A percentile compares a stretch with the other conserved stretches of the same genome.
phyloP scores from a whole-genome alignment of 2,797 vertebrate genomes.

The Trematomus bernacchii region DNA sequence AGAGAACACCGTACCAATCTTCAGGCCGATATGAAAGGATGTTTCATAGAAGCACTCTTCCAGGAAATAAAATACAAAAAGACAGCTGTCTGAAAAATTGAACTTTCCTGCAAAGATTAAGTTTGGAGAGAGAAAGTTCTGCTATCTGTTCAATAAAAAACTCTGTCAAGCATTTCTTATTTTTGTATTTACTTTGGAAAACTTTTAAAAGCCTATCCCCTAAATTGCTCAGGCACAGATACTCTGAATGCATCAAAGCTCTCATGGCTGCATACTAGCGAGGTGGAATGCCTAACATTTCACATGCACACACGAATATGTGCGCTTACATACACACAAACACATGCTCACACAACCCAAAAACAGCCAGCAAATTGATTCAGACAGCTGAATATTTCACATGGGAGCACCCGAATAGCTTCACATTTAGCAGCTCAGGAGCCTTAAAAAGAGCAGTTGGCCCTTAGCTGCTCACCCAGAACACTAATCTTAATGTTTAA shows the following conservation, averaged over 20 bases:
- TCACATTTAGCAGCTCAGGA: constrained; percentile 80
- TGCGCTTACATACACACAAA: constrained; percentile 30
- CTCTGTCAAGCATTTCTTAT: constrained; percentile 73
- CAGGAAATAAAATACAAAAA: constrained; percentile 53
- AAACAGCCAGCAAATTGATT: constrained; percentile 77
- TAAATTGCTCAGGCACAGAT: constrained; percentile 81
- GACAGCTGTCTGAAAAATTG: constrained; percentile 72
- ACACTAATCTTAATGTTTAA: constrained; percentile 80
- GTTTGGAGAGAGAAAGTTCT: constrained; percentile 69
- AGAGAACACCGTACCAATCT: constrained; percentile 75
- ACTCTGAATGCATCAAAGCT: constrained; percentile 84
- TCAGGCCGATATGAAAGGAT: constrained; percentile 73
- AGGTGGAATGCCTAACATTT: constrained; percentile 65
- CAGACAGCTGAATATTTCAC: constrained; percentile 78
- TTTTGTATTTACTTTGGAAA: constrained; percentile 79
- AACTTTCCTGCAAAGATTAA: constrained; percentile 65
- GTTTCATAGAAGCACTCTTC: constrained; percentile 72
- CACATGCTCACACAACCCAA: constrained; percentile 42
- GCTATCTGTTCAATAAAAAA: constrained; percentile 71
- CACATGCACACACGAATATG: constrained; percentile 57
- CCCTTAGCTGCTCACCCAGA: constrained; percentile 77
- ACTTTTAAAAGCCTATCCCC: constrained; percentile 79
- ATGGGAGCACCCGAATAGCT: constrained; percentile 73
- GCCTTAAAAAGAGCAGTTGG: constrained; percentile 72
- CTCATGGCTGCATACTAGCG: constrained; percentile 60